Conservation (phyloP, 1,140 invertebrate species). For the Ostrea denselamellosa region DNA sequence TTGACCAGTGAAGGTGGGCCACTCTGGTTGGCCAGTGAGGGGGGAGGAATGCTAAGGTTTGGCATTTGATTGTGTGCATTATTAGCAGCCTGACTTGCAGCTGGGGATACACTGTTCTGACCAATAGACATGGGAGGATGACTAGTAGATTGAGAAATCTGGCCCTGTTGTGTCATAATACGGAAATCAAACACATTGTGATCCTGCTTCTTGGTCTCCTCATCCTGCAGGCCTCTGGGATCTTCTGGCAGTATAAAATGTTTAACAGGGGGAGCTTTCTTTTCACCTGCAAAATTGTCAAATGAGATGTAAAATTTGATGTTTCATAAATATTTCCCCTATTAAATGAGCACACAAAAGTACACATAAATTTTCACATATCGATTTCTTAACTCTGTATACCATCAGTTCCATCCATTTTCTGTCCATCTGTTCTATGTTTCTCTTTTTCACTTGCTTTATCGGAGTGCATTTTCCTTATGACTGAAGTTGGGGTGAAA, state of each 20-base stretch:
- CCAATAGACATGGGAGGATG: slow-evolving; percentile 9
- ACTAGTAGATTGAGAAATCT: slow-evolving; percentile 19
- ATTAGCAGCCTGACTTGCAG: neutral
- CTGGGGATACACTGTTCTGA: neutral
- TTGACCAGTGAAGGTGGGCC: slow-evolving; percentile 19
- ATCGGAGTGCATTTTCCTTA: slow-evolving; percentile 95
- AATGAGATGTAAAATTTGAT: neutral
- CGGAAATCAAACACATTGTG: slow-evolving; percentile 13
- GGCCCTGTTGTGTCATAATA: neutral
- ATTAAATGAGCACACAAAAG: neutral
- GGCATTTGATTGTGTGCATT: slow-evolving; percentile 24
- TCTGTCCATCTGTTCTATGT: slow-evolving; percentile 54
- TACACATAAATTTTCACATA: neutral
- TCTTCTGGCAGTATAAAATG: neutral
- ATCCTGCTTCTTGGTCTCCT: neutral
- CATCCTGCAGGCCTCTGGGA: neutral
- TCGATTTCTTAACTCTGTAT: neutral
- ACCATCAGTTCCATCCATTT: slow-evolving; percentile 4
- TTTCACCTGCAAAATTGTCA: slow-evolving; percentile 17
- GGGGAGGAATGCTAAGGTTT: slow-evolving; percentile 34
- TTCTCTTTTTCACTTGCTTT: slow-evolving; percentile 73
- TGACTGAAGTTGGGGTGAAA: slow-evolving; percentile 93
- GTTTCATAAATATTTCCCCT: neutral
- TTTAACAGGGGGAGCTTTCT: neutral
- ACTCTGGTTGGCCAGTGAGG: slow-evolving; percentile 26